These are phyloP conservation scores for Phataginus tetradactyla DNA, from an alignment of 2,797 vertebrate genomes.

Conservation along the genomic window DNA sequence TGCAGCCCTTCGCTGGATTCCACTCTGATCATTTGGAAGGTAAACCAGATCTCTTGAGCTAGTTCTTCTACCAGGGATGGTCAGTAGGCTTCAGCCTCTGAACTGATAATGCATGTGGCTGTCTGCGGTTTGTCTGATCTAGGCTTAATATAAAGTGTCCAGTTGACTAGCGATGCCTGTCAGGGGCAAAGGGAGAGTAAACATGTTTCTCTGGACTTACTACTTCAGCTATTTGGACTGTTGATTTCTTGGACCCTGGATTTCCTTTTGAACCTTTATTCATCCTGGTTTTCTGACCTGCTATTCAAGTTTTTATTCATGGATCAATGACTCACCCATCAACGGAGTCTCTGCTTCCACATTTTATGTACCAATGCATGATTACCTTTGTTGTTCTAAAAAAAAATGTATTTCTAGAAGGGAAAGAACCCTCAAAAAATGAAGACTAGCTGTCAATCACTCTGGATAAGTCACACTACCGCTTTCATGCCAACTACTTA, in stretches of 20 bases:
- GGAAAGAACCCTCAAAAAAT: not conserved
- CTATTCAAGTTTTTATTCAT: not conserved
- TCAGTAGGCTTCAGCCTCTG: not conserved
- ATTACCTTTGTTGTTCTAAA: not conserved
- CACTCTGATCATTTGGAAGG: not conserved
- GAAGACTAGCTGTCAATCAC: not conserved
- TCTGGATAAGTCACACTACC: not conserved
- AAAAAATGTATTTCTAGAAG: not conserved
- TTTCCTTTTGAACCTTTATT: not conserved
- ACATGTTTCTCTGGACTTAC: not conserved
- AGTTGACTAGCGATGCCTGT: not conserved
- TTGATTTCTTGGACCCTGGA: not conserved
- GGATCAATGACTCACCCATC: not conserved
- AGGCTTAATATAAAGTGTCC: not conserved
- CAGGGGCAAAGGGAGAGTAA: not conserved
- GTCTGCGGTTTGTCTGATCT: not conserved
- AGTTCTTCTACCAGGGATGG: not conserved
- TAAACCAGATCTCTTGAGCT: not conserved
- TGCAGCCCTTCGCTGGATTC: not conserved
- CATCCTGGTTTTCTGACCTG: not conserved
- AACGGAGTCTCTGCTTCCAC: not conserved
- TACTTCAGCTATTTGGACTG: not conserved
- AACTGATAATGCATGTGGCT: too few species aligned
- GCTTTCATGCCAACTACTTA: not conserved
- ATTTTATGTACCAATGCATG: not conserved